phyloP scores from a whole-genome alignment of 1,140 invertebrate species.

The Heliconius hermathena region DNA sequence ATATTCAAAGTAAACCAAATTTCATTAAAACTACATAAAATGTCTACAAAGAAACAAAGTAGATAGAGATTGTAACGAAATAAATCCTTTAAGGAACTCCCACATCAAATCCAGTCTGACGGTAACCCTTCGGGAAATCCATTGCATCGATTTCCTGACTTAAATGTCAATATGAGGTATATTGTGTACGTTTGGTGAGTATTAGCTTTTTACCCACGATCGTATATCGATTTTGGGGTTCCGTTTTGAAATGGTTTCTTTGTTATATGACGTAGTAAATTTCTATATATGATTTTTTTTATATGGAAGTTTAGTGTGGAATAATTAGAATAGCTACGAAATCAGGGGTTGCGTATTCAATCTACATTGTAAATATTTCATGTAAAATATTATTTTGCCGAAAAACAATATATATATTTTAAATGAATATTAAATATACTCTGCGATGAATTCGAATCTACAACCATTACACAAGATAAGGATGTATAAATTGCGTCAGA shows the following conservation, averaged over 20 bases:
- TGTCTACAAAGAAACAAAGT: constrained; percentile 6
- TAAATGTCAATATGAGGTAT: constrained; percentile 40
- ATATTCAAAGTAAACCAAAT: background rate
- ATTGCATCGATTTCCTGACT: constrained; percentile 42
- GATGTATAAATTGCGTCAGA: no score
- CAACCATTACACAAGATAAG: no score
- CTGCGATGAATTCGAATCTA: no score
- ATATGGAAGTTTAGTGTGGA: no score
- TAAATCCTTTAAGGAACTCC: constrained; percentile 42
- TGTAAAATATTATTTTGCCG: no score
- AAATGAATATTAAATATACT: no score
- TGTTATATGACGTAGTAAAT: no score
- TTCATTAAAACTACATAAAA: constrained; percentile 8
- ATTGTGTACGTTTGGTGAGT: constrained; percentile 12
- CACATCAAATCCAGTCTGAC: constrained; percentile 35
- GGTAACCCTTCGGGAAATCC: constrained; percentile 40
- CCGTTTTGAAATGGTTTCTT: background rate
- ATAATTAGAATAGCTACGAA: no score
- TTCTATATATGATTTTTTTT: no score
- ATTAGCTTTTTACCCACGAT: constrained; percentile 5
- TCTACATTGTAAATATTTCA: no score
- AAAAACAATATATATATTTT: no score
- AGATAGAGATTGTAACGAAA: constrained; percentile 28
- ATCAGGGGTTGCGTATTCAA: no score
- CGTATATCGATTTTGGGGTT: background rate